These are phyloP conservation scores for Phengaris alcon DNA, from an alignment of 2,888 invertebrate species.

Conservation along the genomic window DNA sequence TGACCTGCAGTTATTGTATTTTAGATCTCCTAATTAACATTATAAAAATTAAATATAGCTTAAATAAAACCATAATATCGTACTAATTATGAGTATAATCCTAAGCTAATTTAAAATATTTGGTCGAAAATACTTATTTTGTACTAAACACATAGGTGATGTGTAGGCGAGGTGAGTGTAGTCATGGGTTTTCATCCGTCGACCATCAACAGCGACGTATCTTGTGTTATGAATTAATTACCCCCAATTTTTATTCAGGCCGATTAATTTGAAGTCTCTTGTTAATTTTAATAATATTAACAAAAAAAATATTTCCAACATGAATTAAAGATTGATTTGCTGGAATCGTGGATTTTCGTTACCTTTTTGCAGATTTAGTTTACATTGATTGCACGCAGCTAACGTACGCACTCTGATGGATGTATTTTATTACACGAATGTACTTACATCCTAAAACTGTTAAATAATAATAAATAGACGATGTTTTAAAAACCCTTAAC, in stretches of 20 bases:
- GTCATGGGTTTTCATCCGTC: not conserved
- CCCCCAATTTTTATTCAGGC: too few relatives aligned
- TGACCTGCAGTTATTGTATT: conserved; percentile 1
- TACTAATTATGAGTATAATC: conserved; percentile 21
- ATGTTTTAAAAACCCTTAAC: not conserved
- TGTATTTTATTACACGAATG: too few relatives aligned
- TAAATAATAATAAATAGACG: not conserved
- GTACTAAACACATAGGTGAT: conserved; percentile 27
- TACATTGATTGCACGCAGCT: too few relatives aligned
- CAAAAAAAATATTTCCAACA: too few relatives aligned
- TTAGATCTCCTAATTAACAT: conserved; percentile 3
- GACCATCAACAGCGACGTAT: not conserved
- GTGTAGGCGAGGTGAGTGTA: not conserved
- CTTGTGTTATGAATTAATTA: too few relatives aligned
- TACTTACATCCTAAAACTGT: not conserved
- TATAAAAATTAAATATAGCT: not conserved
- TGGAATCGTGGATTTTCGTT: too few relatives aligned
- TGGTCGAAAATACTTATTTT: conserved; percentile 45
- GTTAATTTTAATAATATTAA: too few relatives aligned
- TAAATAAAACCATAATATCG: not conserved
- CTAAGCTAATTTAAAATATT: conserved; percentile 45
- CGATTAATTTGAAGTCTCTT: too few relatives aligned
- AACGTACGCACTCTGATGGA: too few relatives aligned
- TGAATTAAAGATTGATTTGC: too few relatives aligned
- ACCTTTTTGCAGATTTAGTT: too few relatives aligned